Conservation (phyloP, 1,140 invertebrate species). For the Magallana ariakensis region DNA sequence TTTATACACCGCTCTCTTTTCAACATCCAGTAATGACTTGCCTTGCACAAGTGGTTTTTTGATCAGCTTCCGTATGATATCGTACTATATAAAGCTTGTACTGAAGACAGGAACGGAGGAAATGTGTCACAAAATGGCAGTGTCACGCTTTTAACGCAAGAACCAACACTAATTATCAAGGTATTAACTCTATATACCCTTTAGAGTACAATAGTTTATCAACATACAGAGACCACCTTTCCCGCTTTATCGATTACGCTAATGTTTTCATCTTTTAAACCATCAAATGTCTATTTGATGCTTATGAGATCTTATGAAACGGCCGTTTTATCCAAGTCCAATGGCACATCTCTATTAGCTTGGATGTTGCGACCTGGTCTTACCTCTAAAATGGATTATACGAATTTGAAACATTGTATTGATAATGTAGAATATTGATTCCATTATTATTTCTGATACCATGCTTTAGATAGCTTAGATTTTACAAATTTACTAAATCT, state of each 20-base stretch:
- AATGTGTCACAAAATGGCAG: neutral
- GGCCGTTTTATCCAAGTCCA: too few species aligned
- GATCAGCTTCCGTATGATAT: conserved; percentile 5
- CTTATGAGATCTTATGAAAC: neutral
- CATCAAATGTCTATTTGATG: neutral
- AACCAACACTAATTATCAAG: neutral
- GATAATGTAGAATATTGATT: too few species aligned
- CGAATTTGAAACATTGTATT: too few species aligned
- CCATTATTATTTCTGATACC: too few species aligned
- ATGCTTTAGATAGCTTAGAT: too few species aligned
- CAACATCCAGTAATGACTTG: conserved; percentile 7
- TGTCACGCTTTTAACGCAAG: neutral
- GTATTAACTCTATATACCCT: neutral
- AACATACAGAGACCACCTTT: neutral
- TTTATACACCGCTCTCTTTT: neutral
- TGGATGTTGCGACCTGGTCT: too few species aligned
- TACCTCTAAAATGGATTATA: too few species aligned
- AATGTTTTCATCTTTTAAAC: neutral
- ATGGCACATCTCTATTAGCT: neutral
- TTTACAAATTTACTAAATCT: too few species aligned
- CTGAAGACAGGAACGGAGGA: neutral
- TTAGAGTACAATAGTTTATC: neutral
- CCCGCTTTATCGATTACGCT: neutral
- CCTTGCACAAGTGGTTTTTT: conserved; percentile 13
- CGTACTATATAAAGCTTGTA: neutral